Evolutionary conservation across 1,140 invertebrate species (phyloP), one percentile per base, ranked within the genome.

Genomic region (Adoxophyes honmai): DNA sequence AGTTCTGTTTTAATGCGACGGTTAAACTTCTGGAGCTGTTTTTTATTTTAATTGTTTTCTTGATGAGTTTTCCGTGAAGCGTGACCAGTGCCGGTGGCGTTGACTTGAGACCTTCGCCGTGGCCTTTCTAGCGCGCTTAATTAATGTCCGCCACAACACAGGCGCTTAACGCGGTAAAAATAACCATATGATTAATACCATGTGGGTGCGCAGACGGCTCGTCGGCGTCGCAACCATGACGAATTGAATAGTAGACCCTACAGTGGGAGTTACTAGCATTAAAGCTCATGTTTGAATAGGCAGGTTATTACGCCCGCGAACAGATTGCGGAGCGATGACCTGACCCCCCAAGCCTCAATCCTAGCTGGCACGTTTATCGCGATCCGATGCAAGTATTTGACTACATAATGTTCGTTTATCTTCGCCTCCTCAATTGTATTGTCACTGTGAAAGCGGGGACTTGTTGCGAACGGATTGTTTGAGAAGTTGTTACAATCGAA

Each of bases 41-140:
- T 18, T 18, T 16, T 44, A 44, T 44, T n/a, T n/a, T n/a, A n/a
- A n/a, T n/a, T n/a, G n/a, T n/a, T n/a, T n/a, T 18, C 42, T 28
- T 28, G 42, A 48, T 48, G 18, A 48, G 42, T 48, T 48, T 48
- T 0, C 21, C 42, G 28, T 13, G 21, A 48, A 48, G 42, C 42
- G 16, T 42, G 37, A 55, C 28, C n/a, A 14, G 42, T 48, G 34
- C 28, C n/a, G 28, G 42, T 48, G 34, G 16, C 55, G 34, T 36
- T 58, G 60, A 67, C 68, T 64, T 52, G 37, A 60, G 62, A 68
- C 70, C 75, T 75, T 78, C 66, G 61, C 77, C 70, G 57, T 77
- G 73, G 73, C 70, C 72, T 78, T 74, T 72, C 65, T 67, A 73
- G 68, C 61, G 59, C 59, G 69, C 73, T 74, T 71, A 76, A 81